Evolutionary conservation across 2,113 vertebrate species (phyloP), one percentile per base, ranked within the genome.

Genomic region (Clupea harengus): DNA sequence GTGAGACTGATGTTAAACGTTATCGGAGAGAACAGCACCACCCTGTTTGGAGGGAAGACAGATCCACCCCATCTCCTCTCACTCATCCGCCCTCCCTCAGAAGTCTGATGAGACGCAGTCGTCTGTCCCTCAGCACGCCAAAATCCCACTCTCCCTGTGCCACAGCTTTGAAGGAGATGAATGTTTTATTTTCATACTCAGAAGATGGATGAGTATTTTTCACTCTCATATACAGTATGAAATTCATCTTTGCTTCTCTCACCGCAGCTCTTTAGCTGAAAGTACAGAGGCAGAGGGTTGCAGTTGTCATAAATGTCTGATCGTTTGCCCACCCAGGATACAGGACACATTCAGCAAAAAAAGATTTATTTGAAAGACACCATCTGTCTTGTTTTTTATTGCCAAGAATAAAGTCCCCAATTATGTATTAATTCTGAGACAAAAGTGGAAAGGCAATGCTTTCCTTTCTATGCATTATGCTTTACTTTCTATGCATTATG

Each of bases 161-260:
- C 39, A 39, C 39, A 1, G 2, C 11, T 39, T 78, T 78, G 28
- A 78, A 39, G 32, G 32, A 78, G 72, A 78, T 32, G 28, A 78
- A 32, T 32, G 72, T 32, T 78, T 78, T 39, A 78, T 78, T 78
- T 78, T 78, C 72, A 78, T 39, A 4, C 32, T 78, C 72, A 39
- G 72, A 78, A 78, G 72, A 78, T 78, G 72, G 72, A 78, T 78
- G 72, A 32, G 64, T 78, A 78, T 39, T 78, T 78, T 78, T 78
- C 32, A 18, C 28, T 32, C 3, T 78, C 28, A 5, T 78, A 78
- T 72, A 78, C 28, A 17, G 72, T 4, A 39, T 39, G 72, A 39
- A 39, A 39, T 17, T 78, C 28, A 78, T 39, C 18, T 22, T 17
- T 13, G 11, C 4, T 11, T 32, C 22, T 28, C n/a, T 39, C 32